Base-by-base conservation (phyloP, 2,797 vertebrate genomes). In the Falco rusticolus region DNA sequence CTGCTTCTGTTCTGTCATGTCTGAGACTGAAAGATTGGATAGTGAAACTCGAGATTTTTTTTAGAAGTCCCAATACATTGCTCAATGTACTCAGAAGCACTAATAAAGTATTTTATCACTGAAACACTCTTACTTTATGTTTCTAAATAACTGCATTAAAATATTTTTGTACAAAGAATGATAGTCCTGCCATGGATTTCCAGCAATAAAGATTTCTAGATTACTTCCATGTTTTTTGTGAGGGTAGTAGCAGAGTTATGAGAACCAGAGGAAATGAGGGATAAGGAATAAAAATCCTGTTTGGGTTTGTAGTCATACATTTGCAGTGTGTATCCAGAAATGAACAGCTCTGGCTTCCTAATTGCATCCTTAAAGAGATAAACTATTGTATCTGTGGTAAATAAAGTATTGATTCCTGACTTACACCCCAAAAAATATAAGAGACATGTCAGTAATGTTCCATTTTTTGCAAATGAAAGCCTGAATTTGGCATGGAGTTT, bases 31-130 rank as follows among this genome's bases (percentile, higher is more conserved):
- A 87, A 80, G 86, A 53, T 71, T 2, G 0, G 26, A 19, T 37
- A 72, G 25, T 56, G 34, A 78, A 94, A 76, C 74, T 43, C 60
- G 34, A 91, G 39, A 60, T 26, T 33, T 54, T 78, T 93, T 93
- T 70, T 51, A 0, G 0, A 87, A 81, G 60, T 89, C 82, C 84
- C 70, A 69, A 74, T 74, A n/a, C 68, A 18, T 84, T 87, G 83
- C 59, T 91, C 50, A 60, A 6, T 90, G 87, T 91, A 89, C 29
- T 84, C 76, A 92, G 85, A 96, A 96, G 82, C 90, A 87, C 69
- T 93, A 91, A 94, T 95, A 91, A 94, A 96, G 54, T 93, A 95
- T 94, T 96, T 90, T 94, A 56, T 97, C 94, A 96, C 83, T 93
- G 83, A 93, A 94, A 95, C 90, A 56, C 70, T 94, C 78, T 81